Evolutionary conservation across 2,113 vertebrate genomes (phyloP).

Genomic region (Chloropsis hardwickii): DNA sequence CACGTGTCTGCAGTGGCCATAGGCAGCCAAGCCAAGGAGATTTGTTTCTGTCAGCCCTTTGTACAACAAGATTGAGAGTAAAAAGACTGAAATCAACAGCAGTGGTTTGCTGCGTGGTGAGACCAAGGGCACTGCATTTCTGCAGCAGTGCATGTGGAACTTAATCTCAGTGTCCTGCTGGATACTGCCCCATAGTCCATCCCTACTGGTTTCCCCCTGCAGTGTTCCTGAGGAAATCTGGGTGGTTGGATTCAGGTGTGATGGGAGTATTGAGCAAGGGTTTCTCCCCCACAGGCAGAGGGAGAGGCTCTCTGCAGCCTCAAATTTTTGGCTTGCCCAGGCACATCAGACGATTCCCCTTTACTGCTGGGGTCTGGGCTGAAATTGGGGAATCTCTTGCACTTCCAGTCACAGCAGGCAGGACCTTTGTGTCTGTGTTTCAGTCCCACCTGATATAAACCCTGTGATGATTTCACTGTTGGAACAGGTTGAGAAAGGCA

Average conservation of each 20-base stretch:
- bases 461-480: not conserved
- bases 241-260: not conserved
- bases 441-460: not conserved
- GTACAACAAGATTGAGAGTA: not conserved
- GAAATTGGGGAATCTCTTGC: not conserved
- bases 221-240: not conserved
- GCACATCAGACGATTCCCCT: not conserved
- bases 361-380: not conserved
- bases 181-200: fast-evolving
- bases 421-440: not conserved
- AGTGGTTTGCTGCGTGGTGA: not conserved
- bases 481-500: not conserved
- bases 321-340: not conserved
- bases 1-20: not conserved
- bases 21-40: not conserved
- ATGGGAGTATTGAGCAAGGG: not conserved
- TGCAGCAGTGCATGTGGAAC: not conserved
- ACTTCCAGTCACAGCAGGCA: not conserved
- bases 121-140: not conserved
- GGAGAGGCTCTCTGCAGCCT: not conserved
- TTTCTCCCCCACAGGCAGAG: not conserved
- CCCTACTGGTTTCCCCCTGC: not conserved
- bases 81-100: not conserved
- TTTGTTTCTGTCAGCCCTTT: not conserved
- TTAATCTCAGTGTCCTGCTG: fast-evolving